Conservation (phyloP, 64 coral and sea anemone genomes). For the Trachythela sp. region DNA sequence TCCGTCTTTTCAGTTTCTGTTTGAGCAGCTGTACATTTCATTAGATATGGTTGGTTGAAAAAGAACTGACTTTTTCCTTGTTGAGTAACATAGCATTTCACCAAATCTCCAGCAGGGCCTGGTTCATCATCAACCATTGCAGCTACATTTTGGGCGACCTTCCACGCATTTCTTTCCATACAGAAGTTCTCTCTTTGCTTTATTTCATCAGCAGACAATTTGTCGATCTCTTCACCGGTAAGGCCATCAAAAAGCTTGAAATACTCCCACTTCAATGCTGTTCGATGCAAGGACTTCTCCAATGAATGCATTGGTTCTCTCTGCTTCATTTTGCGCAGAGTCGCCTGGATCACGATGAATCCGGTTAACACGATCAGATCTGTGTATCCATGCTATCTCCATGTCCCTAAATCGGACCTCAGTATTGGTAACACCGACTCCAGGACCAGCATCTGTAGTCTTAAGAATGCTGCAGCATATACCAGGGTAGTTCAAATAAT, state of each 20-base stretch:
- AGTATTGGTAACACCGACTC: neutral
- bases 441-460: neutral
- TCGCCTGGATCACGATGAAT: slow-evolving; percentile 42
- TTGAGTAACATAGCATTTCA: slow-evolving; percentile 43
- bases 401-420: slow-evolving; percentile 11
- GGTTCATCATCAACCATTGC: slow-evolving; percentile 45
- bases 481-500: neutral
- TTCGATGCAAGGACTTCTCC: slow-evolving; percentile 43
- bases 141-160: slow-evolving; percentile 29
- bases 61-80: no score
- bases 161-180: slow-evolving; percentile 56
- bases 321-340: slow-evolving; percentile 47
- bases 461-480: neutral
- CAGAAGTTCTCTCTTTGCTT: slow-evolving; percentile 38
- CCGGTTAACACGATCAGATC: neutral
- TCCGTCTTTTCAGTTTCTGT: no score
- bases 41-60: no score
- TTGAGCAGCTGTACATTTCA: no score
- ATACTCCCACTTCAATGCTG: slow-evolving; percentile 38
- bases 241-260: slow-evolving; percentile 37
- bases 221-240: slow-evolving; percentile 40
- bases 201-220: slow-evolving; percentile 26
- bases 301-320: slow-evolving; percentile 37
- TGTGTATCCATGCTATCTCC: neutral
- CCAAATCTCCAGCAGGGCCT: slow-evolving; percentile 38